Conservation (phyloP, 2,888 invertebrate genomes). For the Drosophila aldrichi region DNA sequence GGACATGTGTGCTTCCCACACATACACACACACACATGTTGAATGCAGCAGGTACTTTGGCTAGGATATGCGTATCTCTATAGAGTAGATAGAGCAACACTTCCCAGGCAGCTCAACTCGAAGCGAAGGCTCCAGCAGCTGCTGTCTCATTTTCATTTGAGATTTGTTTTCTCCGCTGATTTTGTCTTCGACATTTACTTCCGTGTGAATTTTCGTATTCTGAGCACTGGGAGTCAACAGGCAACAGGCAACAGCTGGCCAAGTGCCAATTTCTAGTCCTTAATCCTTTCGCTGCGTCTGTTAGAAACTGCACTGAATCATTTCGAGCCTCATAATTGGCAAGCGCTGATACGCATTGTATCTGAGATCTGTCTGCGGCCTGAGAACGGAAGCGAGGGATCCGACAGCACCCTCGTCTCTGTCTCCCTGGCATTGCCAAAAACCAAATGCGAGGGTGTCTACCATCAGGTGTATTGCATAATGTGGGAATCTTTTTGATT, state of each 20-base stretch:
- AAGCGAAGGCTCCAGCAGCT: constrained; percentile 33
- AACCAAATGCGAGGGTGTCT: constrained; percentile 51
- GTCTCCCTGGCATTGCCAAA: constrained; percentile 24
- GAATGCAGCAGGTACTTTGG: constrained; percentile 49
- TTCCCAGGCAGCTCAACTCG: constrained; percentile 39
- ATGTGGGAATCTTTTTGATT: constrained; percentile 60
- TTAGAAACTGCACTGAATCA: constrained; percentile 50
- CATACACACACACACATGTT: constrained; percentile 36
- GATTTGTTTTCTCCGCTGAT: constrained; percentile 39
- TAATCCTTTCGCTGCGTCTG: constrained; percentile 66
- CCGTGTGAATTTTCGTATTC: constrained; percentile 51
- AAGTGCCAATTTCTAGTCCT: constrained; percentile 42
- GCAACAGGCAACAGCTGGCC: constrained; percentile 47
- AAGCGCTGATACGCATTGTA: constrained; percentile 34
- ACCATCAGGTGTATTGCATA: constrained; percentile 75
- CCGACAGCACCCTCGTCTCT: constrained; percentile 39
- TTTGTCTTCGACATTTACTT: constrained; percentile 42
- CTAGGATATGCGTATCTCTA: constrained; percentile 30
- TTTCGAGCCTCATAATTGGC: constrained; percentile 52
- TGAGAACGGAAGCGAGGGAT: constrained; percentile 48
- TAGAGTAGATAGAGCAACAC: constrained; percentile 2
- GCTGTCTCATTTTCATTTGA: constrained; percentile 26
- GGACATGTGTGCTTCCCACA: constrained; percentile 60
- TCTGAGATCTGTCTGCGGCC: constrained; percentile 31
- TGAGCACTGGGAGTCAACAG: constrained; percentile 24